Conservation (phyloP, 2,113 vertebrate species). For the Pollachius pollachius region DNA sequence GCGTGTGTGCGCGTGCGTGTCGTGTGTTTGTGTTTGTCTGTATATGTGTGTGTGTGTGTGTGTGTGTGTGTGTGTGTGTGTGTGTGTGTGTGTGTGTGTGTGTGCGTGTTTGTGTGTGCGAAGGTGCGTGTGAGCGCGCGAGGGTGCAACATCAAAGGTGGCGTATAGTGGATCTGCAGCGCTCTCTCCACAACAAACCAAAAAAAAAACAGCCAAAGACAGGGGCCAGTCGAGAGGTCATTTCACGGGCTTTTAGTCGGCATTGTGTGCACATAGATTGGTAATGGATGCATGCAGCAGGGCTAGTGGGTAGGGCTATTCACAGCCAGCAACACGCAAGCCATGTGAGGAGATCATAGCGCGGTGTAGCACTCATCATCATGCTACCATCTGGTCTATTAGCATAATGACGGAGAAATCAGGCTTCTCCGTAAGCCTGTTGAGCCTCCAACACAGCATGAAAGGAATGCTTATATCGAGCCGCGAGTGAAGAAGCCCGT, state of each 20-base stretch:
- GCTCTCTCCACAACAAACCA: background rate
- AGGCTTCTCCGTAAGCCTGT: slow-evolving; percentile 61
- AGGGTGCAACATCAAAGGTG: no score
- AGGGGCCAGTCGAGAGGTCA: slow-evolving; percentile 36
- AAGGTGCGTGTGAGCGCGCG: background rate
- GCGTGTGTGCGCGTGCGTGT: slow-evolving; percentile 8
- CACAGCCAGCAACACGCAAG: slow-evolving; percentile 38
- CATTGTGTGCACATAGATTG: slow-evolving; percentile 36
- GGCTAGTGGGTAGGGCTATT: slow-evolving; percentile 50
- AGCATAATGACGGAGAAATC: slow-evolving; percentile 72
- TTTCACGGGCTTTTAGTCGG: slow-evolving; percentile 49
- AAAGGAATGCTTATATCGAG: slow-evolving; percentile 62
- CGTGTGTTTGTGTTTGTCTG: slow-evolving; percentile 30
- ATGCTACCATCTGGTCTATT: slow-evolving; percentile 72
- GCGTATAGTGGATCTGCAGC: no score
- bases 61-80: slow-evolving; percentile 24
- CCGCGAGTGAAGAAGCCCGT: slow-evolving; percentile 35
- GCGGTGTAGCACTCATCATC: slow-evolving; percentile 56
- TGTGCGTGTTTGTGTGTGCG: slow-evolving; percentile 2
- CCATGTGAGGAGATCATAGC: slow-evolving; percentile 65
- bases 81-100: slow-evolving; percentile 9
- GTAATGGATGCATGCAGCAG: slow-evolving; percentile 46
- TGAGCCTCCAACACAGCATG: slow-evolving; percentile 60
- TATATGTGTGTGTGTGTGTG: slow-evolving; percentile 24
- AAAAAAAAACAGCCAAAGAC: slow-evolving; percentile 39